These are phyloP conservation scores for Epistrophe grossulariae DNA, from an alignment of 2,888 invertebrate species.

Conservation along the genomic window DNA sequence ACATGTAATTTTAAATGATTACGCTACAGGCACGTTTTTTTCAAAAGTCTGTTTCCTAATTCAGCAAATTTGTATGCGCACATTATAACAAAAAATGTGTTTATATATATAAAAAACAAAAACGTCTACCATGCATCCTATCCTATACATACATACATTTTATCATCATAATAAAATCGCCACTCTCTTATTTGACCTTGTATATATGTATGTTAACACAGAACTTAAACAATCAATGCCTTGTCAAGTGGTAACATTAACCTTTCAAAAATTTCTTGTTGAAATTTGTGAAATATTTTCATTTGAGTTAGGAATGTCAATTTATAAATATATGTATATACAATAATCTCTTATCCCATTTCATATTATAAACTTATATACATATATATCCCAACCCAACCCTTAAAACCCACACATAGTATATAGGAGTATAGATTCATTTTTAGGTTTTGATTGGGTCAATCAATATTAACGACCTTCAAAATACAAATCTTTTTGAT, in stretches of 20 bases:
- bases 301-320: conserved; percentile 1
- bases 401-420: not conserved
- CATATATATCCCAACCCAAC: not conserved
- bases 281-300: conserved; percentile 10
- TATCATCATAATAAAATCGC: not conserved
- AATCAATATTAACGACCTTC: conserved; percentile 69
- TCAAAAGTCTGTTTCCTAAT: no score
- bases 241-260: conserved; percentile 11
- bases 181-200: not conserved
- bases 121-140: no score
- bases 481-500: conserved; percentile 33
- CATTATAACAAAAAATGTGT: no score
- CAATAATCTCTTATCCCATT: not conserved
- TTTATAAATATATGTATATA: not conserved
- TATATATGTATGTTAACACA: not conserved
- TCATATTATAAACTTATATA: conserved; percentile 32
- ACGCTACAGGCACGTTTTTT: no score
- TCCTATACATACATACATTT: not conserved
- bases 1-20: no score
- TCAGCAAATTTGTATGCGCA: no score
- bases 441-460: conserved; percentile 55
- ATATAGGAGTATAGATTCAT: not conserved
- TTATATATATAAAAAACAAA: no score
- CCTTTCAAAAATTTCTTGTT: conserved; percentile 14
- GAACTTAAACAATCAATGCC: conserved; percentile 10